Conservation (phyloP, 2,888 invertebrate species). For the Leucophenga montana region DNA sequence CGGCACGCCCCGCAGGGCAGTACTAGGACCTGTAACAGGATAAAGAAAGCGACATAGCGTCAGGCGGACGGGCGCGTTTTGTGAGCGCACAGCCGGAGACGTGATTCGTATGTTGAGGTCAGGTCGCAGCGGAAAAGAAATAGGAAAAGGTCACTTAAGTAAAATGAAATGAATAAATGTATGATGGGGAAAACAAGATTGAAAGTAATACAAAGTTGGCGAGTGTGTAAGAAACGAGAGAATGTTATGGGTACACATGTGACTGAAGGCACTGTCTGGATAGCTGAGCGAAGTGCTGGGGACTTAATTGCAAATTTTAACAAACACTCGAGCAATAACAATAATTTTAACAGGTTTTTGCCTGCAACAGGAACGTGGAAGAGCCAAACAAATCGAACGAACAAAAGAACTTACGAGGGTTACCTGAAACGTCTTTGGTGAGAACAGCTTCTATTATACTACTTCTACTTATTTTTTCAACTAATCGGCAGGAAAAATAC, state of each 20-base stretch:
- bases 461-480: too few relatives aligned
- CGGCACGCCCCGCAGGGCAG: background rate
- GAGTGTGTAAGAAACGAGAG: slow-evolving; percentile 32
- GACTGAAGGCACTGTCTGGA: background rate
- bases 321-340: slow-evolving; percentile 56
- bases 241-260: background rate
- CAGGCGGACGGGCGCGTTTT: background rate
- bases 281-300: slow-evolving; percentile 42
- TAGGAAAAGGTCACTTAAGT: slow-evolving; percentile 50
- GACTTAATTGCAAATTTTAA: slow-evolving; percentile 57
- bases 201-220: background rate
- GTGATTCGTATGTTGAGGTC: slow-evolving; percentile 42
- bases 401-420: too few relatives aligned
- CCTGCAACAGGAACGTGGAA: background rate
- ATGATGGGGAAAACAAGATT: slow-evolving; percentile 32
- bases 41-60: background rate
- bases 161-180: slow-evolving; percentile 53
- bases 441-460: too few relatives aligned
- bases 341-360: slow-evolving; percentile 52
- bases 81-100: background rate
- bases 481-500: too few relatives aligned
- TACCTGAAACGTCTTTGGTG: too few relatives aligned
- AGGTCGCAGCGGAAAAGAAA: slow-evolving; percentile 33
- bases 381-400: background rate
- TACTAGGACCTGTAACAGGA: too few relatives aligned